phyloP scores from a whole-genome alignment of 2,888 invertebrate species.

The Pocota personata region DNA sequence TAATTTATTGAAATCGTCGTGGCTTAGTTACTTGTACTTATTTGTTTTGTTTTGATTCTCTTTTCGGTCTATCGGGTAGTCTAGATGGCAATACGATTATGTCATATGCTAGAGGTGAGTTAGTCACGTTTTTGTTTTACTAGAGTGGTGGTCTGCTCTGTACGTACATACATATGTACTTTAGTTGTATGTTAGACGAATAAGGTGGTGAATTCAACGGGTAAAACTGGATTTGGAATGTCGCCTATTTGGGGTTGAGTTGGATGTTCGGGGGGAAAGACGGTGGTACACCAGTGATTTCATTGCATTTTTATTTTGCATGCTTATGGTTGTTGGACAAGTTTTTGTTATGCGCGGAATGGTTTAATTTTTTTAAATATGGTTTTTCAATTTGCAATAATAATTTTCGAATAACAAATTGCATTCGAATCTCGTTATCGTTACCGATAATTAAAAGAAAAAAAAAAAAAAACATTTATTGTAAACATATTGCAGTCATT shows the following conservation, averaged over 20 bases:
- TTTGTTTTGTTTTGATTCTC: slow-evolving; percentile 64
- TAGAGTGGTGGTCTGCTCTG: background rate
- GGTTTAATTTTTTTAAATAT: background rate
- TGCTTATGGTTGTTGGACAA: slow-evolving; percentile 15
- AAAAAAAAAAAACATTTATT: background rate
- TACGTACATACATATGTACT: background rate
- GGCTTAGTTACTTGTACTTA: slow-evolving; percentile 9
- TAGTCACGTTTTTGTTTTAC: slow-evolving; percentile 52
- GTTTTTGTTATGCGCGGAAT: slow-evolving; percentile 5
- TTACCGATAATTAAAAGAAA: background rate
- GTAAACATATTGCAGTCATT: background rate
- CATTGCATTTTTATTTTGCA: slow-evolving; percentile 28
- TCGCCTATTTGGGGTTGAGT: slow-evolving; percentile 10
- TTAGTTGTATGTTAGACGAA: slow-evolving; percentile 2
- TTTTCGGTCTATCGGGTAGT: slow-evolving; percentile 43
- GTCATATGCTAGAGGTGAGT: slow-evolving; percentile 67
- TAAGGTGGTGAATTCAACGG: slow-evolving; percentile 53
- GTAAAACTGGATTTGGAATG: slow-evolving; percentile 67
- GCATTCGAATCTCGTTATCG: background rate
- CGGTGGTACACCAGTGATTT: slow-evolving; percentile 3
- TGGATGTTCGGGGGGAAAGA: background rate
- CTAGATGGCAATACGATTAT: slow-evolving; percentile 67
- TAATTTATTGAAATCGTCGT: slow-evolving; percentile 13
- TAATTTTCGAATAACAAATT: background rate
- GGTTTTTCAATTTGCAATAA: background rate